Evolutionary conservation across 2,113 vertebrate species (phyloP).

Genomic region (Diadophis punctatus): DNA sequence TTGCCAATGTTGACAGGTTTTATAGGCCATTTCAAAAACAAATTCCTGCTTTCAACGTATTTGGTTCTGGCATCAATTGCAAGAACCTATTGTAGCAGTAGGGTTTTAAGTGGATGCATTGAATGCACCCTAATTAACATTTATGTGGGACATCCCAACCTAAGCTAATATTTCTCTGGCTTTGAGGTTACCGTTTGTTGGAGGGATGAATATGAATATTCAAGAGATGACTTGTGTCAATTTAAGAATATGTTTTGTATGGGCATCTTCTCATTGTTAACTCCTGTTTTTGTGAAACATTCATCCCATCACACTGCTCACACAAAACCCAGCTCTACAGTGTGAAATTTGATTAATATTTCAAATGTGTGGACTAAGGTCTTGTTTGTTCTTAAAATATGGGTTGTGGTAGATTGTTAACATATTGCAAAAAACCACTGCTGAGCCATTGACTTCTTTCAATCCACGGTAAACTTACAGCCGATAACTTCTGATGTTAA

Average conservation of each 20-base stretch:
- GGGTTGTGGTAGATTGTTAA: neutral
- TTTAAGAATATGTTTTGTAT: neutral
- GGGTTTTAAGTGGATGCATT: conserved; percentile 47
- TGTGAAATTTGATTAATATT: neutral
- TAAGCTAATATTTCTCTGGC: neutral
- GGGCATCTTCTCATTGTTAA: neutral
- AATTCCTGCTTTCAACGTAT: conserved; percentile 60
- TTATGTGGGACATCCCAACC: conserved; percentile 49
- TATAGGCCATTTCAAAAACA: conserved; percentile 64
- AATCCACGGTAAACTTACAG: neutral
- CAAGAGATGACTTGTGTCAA: neutral
- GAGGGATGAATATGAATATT: conserved; percentile 32
- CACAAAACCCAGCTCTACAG: neutral
- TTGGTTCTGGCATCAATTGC: conserved; percentile 43
- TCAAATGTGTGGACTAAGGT: neutral
- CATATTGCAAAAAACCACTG: neutral
- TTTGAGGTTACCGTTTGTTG: conserved; percentile 55
- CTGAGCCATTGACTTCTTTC: neutral
- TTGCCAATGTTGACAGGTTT: conserved; percentile 59
- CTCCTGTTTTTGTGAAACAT: neutral
- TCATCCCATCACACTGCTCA: neutral
- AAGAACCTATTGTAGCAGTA: conserved; percentile 42
- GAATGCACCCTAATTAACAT: conserved; percentile 60
- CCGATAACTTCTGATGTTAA: neutral
- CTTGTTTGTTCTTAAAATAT: neutral